Conservation (phyloP, 2,797 vertebrate genomes). For the Nasua narica region DNA sequence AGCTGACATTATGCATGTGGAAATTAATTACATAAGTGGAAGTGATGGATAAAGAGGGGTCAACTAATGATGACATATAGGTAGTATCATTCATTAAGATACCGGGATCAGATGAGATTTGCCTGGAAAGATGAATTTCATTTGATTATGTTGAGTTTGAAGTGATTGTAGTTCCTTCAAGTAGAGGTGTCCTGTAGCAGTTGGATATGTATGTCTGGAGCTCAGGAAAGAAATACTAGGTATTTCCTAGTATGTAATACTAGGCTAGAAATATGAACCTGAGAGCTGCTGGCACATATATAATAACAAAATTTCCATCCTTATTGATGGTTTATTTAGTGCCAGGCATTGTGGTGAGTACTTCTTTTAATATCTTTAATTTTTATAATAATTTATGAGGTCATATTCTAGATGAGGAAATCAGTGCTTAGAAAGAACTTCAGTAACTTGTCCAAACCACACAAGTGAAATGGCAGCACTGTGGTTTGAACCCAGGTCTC, state of each 20-base stretch:
- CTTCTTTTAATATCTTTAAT: background rate
- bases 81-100: conserved; percentile 31
- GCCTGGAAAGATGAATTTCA: background rate
- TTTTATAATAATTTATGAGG: background rate
- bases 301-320: background rate
- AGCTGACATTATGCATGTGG: background rate
- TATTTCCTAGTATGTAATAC: too few species aligned
- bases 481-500: background rate
- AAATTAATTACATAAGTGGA: background rate
- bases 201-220: background rate
- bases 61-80: background rate
- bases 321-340: conserved; percentile 5
- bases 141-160: conserved; percentile 16
- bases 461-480: background rate
- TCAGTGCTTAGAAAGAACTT: background rate
- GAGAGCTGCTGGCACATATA: background rate
- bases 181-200: background rate
- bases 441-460: background rate
- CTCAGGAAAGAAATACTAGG: background rate
- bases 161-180: background rate
- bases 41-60: background rate
- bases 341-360: background rate
- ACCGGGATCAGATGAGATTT: background rate
- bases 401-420: background rate
- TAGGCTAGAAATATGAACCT: background rate